Base-by-base conservation (phyloP, 1,140 invertebrate species). In the Agrilus planipennis region DNA sequence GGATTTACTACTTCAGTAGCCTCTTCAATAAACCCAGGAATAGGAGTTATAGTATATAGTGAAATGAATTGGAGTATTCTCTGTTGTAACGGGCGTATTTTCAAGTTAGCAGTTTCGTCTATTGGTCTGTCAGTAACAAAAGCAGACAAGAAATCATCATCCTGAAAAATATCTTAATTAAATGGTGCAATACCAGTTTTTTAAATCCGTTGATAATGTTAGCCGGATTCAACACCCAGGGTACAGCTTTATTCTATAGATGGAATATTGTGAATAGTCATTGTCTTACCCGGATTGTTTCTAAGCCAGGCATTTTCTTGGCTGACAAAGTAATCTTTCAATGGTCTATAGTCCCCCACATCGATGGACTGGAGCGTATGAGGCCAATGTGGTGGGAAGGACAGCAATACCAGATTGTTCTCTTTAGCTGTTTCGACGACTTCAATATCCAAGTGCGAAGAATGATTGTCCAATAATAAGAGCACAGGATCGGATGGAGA, bases 211-310 rank as follows among this genome's bases (percentile, higher is more conserved):
- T 38, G 43, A 55, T 50, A 49, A 69, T 64, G 41, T 70, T 69
- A 10, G 28, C 20, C 34, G 47, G 48, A 15, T 60, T 64, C 7
- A 58, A 17, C 47, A 61, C 60, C 5, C 5, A 25, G 22, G n/a
- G 22, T 6, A 11, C 54, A 46, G 51, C 45, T 19, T 46, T 38
- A 27, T n/a, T 65, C 46, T 35, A 67, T 56, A 7, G 40, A 47
- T 30, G 61, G 60, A 34, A 69, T 59, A 40, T 69, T 62, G 50
- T 66, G 68, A 16, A 69, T 64, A 4, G 58, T 55, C 49, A 71
- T 62, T n/a, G 58, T 46, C 53, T 61, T 64, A 14, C 64, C 62
- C 22, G 61, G 57, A 37, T 70, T 52, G 41, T 38, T 61, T 44
- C 45, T 28, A 53, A 68, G 50, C 62, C 63, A 71, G 19, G 29